Base-by-base conservation (phyloP, 2,888 invertebrate species). In the Dugesia japonica region DNA sequence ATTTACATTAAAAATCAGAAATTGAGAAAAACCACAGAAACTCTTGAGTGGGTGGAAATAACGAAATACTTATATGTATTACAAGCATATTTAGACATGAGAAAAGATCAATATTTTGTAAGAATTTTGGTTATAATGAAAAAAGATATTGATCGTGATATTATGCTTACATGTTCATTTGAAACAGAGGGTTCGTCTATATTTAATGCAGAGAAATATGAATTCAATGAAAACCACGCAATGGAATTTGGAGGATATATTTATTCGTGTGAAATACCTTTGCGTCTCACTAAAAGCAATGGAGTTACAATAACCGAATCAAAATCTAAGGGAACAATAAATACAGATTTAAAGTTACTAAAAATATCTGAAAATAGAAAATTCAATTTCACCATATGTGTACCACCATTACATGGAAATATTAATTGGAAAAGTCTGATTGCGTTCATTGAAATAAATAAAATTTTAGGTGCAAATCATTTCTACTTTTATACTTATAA, bases 171-270 rank as follows among this genome's bases (percentile, higher is more conserved):
- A 23, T 76, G 76, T 28, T 28, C 75, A 13, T 17, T 38, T 17
- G 17, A 38, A 13, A 9, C 9, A 9, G 38, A 38, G 13, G 17
- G 17, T 38, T 38, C 38, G 38, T 13, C 38, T 9, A 38, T 38
- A 38, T 13, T 38, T 38, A 17, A 38, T 38, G 38, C 38, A 9
- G 17, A 9, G 13, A 38, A 38, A 38, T 82, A 82, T 77, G 81
- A 82, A 78, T 79, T 82, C 76, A 82, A 82, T 79, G 82, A 82
- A 77, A 82, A 82, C 77, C 82, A 82, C 76, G 80, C 80, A 33
- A 80, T 80, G 75, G 77, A 76, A 42, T 82, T 76, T 77, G 82
- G 82, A n/a, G 82, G 82, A 1, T 82, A 79, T 77, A 80, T 82
- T 9, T 77, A 81, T 28, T 82, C 82, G 0, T 82, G 82, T 76